Evolutionary conservation across 2,797 vertebrate genomes (phyloP), one percentile per base, ranked within the genome.

Genomic region (Acestrorhynchus altus): DNA sequence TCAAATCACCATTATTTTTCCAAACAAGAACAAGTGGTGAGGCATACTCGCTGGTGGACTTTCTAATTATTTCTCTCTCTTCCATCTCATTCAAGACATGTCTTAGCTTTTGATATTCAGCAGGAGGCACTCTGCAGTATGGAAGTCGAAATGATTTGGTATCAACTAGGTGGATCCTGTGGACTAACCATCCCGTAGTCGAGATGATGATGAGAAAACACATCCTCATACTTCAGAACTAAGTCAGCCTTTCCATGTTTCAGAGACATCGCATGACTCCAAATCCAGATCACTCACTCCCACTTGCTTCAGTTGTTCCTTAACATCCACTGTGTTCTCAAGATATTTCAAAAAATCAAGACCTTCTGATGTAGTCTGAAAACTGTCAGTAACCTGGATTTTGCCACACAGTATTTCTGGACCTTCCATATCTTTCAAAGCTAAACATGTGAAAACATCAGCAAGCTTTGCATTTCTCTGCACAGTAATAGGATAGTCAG

Each of bases 361-460:
- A 15, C 4, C 47, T 15, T 51, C 12, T 4, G n/a, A n/a, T 51
- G 47, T 51, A 15, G 15, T 5, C 4, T 15, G 47, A 15, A 11
- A 51, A 15, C 18, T 51, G 47, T 12, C 18, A 15, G 18, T 15
- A 5, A n/a, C 12, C 15, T 4, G 47, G 18, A 12, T 15, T 4
- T 15, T 1, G 3, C 2, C 5, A 12, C 9, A 49, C 15, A 12
- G 5, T 49, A 4, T 49, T 49, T 3, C 9, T 12, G 5, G 46
- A n/a, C n/a, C 15, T 2, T 2, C 2, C 5, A 18, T 6, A 49
- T 18, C 42, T n/a, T 69, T 44, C 1, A 69, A 18, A 0, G 66
- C 66, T 1, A 69, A 31, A 52, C 66, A 69, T 10, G 66, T 42
- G 46, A 49, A 69, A 31, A 28, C 66, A 4, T 69, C 26, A 2